Evolutionary conservation across 1,140 invertebrate species (phyloP), one percentile per base, ranked within the genome.

Genomic region (Penaeus vannamei): DNA sequence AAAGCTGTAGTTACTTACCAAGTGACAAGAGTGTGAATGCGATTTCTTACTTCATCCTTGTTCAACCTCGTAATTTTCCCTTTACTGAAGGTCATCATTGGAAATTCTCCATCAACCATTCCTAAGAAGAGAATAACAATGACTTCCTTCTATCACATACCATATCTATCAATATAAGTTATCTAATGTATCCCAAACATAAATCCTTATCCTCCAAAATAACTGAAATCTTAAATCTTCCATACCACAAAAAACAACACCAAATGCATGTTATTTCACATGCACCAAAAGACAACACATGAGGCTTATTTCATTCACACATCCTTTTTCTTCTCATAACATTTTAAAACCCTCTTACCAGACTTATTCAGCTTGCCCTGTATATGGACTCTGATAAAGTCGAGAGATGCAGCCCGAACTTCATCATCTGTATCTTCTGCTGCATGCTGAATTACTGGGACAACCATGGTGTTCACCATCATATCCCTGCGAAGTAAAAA

Each of bases 51-150:
- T 64, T 84, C 80, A 36, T 89, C 69, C 29, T 77, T 79, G 61
- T 89, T 83, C 29, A 89, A 66, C 53, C 84, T 89, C 32, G 79
- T 85, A 62, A 89, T 89, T 83, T 89, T 89, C 7, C 87, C 87
- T 62, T 60, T 32, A 61, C 83, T 89, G 53, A 89, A 89, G 29
- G 83, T 89, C 59, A 89, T 66, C 23, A 66, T 32, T n/a, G 87
- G 87, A 29, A 89, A 89, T 62, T 89, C 87, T 53, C 87, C 87
- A 79, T 89, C 87, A 61, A 89, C 87, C 87, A 89, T 89, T 20
- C 87, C 87, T 89, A 61, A 17, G 29, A 61, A 60, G 53, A 20
- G 76, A 42, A 42, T 17, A 53, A 10, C 8, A 53, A 10, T 53
- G 53, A 53, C 53, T 42, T 42, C 8, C 36, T 42, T 42, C 36